Base-by-base conservation (phyloP, 2,113 vertebrate genomes). In the Geothlypis trichas region DNA sequence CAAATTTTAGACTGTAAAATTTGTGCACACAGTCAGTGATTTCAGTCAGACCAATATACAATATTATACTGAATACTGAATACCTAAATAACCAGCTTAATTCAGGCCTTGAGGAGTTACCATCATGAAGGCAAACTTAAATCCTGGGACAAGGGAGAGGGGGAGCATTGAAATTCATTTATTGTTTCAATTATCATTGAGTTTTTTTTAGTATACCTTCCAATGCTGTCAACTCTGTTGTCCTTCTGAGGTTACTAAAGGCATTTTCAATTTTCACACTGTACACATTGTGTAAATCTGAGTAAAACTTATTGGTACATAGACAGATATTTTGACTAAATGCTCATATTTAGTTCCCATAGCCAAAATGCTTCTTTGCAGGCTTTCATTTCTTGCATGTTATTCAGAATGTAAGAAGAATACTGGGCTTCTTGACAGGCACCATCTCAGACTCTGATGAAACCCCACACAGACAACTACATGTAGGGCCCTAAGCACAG, bases 311-410 rank as follows among this genome's bases (percentile, higher is more conserved):
- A 69, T 10, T 78, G 51, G 66, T 76, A 62, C 9, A 6, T 71
- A 88, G 69, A 37, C 74, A 93, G 89, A 95, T 89, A 55, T 87
- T 97, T 95, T 94, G 72, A 57, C 28, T 86, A 91, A 96, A 87
- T 33, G 22, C 13, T 83, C 30, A 7, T 55, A 77, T 94, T 93
- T 62, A 78, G 54, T 93, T 39, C 58, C 23, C 55, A 41, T 46
- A 89, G 77, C 65, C 65, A 61, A 85, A 95, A 89, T 62, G 24
- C 24, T 84, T 85, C 23, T 49, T 55, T 90, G 16, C 44, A 59
- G 58, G 81, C 26, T 27, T 74, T 93, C 37, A 39, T 75, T 97
- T 84, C 44, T 89, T 92, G 79, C 31, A 20, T 63, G 55, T 86
- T 63, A 15, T 89, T 95, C 65, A 76, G 39, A 62, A 67, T 47